Percentiles rank a stretch among this genome's conserved stretches.
Conservation (phyloP, 2,113 vertebrate species). For the Atrichornis clamosus region DNA sequence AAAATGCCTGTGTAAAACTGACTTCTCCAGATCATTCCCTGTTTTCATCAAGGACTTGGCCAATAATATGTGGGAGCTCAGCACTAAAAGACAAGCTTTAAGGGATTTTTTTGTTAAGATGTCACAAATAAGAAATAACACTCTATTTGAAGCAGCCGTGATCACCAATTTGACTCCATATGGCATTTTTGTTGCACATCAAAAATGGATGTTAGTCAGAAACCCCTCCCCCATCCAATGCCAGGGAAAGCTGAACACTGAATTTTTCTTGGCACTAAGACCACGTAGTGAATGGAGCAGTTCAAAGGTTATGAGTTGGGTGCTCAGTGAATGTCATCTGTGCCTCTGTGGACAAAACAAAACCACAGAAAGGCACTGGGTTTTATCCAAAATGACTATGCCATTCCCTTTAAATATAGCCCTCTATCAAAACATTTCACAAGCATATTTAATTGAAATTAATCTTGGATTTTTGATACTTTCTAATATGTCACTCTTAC, state of each 20-base stretch:
- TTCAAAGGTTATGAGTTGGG: background rate
- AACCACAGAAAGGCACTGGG: background rate
- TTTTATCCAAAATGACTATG: background rate
- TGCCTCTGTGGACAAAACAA: background rate
- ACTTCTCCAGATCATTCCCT: background rate
- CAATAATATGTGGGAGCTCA: background rate
- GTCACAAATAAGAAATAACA: conserved; percentile 15
- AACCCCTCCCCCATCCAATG: background rate
- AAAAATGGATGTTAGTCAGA: conserved; percentile 37
- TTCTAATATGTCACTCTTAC: conserved; percentile 15
- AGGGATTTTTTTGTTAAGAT: background rate
- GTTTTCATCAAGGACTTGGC: background rate
- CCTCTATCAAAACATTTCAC: background rate
- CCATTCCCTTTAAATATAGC: background rate
- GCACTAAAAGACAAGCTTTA: conserved; percentile 6
- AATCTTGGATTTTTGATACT: background rate
- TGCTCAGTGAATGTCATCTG: background rate
- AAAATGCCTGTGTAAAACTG: background rate
- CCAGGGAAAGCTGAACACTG: background rate
- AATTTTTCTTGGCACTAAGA: background rate
- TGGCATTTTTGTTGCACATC: conserved; percentile 33
- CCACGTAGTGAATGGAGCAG: background rate
- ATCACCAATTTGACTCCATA: conserved; percentile 45
- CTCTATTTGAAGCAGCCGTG: conserved; percentile 2
- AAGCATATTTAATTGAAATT: background rate